phyloP scores from a whole-genome alignment of 2,797 vertebrate genomes.

The Iguana delicatissima region DNA sequence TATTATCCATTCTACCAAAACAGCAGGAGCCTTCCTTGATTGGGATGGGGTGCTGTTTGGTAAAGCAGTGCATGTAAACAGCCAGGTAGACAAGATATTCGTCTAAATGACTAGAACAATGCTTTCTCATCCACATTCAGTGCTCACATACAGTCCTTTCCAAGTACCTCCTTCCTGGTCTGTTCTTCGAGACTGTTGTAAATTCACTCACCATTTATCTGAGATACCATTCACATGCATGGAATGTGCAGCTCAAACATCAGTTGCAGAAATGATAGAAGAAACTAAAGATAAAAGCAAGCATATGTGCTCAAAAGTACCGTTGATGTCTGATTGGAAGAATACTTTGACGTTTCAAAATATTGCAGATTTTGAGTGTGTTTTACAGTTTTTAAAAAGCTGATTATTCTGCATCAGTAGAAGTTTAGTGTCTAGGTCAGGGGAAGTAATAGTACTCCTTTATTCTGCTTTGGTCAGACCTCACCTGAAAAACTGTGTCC shows the following conservation, averaged over 20 bases:
- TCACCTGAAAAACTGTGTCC: no score
- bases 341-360: not conserved
- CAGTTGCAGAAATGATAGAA: not conserved
- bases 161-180: not conserved
- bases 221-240: not conserved
- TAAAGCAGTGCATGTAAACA: not conserved
- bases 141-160: not conserved
- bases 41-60: not conserved
- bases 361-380: not conserved
- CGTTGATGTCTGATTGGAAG: no score
- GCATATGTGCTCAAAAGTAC: no score
- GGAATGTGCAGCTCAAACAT: not conserved
- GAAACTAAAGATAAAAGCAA: not conserved
- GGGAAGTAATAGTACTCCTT: no score
- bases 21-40: not conserved
- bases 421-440: no score
- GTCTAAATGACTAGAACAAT: no score
- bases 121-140: not conserved
- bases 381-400: not conserved
- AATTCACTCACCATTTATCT: not conserved
- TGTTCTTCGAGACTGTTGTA: not conserved
- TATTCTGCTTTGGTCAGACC: no score
- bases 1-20: constrained; percentile 4
- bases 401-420: not conserved
- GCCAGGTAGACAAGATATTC: not conserved